Base-by-base conservation (phyloP, 2,797 vertebrate genomes). In the Artibeus lituratus region DNA sequence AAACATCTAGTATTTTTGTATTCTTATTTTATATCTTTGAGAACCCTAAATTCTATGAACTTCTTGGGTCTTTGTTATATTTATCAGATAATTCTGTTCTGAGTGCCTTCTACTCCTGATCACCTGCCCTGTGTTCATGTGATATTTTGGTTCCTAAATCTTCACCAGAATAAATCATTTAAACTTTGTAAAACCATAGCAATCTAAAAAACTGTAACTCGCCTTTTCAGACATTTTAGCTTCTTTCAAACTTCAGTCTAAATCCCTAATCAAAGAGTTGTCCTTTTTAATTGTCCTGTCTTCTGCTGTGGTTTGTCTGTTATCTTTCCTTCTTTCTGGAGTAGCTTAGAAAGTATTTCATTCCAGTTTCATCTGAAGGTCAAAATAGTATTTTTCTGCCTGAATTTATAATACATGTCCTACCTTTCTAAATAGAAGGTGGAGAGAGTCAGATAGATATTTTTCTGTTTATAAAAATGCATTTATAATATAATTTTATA, bases 331-430 rank as follows among this genome's bases (percentile, higher is more conserved):
- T 95, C 72, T 97, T 85, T 95, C 67, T 84, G 87, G 37, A 96
- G 39, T 10, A 94, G n/a, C 80, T 94, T 83, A 83, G 80, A 97
- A 93, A 92, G 26, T 72, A 44, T 84, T 96, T 35, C 37, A 74
- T 11, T 93, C 95, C 94, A 96, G 76, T 92, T 80, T 97, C 22
- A 90, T 97, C 92, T 95, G 87, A 98, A 98, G 78, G 62, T 89
- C 97, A 55, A 91, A 97, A 93, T 53, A 95, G 92, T 97, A 72
- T 93, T 97, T 98, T 98, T 82, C 90, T 97, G 59, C 32, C 73
- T 97, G 91, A 98, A 94, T 97, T 97, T 89, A 96, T 97, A 98
- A 96, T 84, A 92, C 26, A 69, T 97, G 62, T 7, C 65, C 82
- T 96, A 92, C 55, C 97, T 97, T 98, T 95, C 85, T 91, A 97